Evolutionary conservation across 2,797 vertebrate species (phyloP).

Genomic region (Eupleurogrammus muticus): DNA sequence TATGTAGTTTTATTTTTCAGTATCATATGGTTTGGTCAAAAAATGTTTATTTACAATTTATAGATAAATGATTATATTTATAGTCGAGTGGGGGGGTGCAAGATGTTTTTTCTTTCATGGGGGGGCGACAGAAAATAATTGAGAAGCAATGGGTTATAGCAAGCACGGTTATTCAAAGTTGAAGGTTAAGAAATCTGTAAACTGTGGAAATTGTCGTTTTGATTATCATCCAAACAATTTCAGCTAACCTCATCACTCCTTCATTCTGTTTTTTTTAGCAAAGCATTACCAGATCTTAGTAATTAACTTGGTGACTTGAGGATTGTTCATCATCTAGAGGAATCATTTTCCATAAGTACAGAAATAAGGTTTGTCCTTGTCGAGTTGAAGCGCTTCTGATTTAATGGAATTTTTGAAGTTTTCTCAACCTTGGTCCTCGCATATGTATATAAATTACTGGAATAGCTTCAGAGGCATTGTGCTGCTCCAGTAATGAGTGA

Average conservation of each 20-base stretch:
- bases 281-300: not conserved
- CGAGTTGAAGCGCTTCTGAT: not conserved
- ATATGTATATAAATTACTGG: not conserved
- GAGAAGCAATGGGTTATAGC: no score
- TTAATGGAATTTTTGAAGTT: not conserved
- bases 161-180: not conserved
- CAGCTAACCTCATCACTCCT: not conserved
- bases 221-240: not conserved
- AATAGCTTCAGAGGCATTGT: not conserved
- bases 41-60: no score
- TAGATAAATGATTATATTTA: no score
- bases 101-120: no score
- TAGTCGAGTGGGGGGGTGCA: no score
- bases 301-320: not conserved
- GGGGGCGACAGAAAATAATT: no score
- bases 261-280: not conserved
- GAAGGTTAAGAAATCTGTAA: not conserved
- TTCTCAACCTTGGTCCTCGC: not conserved
- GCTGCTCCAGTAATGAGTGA: conserved; percentile 6
- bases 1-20: no score
- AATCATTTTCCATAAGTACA: no score
- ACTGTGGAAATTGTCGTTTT: not conserved
- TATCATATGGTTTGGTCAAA: no score
- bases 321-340: not conserved
- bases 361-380: not conserved